Evolutionary conservation across 2,113 vertebrate genomes (phyloP), one percentile per base, ranked within the genome.

Genomic region (Corvus hawaiiensis): DNA sequence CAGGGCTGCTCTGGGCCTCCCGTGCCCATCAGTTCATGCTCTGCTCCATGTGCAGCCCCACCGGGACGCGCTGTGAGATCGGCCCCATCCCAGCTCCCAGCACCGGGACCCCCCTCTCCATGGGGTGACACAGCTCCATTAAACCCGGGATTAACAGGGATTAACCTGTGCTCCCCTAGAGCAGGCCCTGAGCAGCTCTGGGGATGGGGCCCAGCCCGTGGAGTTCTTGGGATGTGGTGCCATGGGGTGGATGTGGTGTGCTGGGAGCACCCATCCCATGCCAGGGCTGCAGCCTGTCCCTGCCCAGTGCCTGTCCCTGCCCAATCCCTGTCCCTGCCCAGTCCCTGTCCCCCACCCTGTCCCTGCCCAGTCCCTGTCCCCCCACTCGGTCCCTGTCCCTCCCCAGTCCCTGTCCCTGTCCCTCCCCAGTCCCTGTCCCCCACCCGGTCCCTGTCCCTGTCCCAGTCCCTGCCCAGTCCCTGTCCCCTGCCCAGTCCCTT

Each of bases 31-130:
- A 64, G 62, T 20, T 89, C 94, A 27, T 66, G 68, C 75, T 71
- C 92, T 44, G 16, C 83, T 75, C 75, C 89, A 32, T 39, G 66
- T 82, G 83, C 80, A 82, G 66, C 28, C 10, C 69, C 2, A 0
- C 5, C 10, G 4, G 64, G 55, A 11, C 20, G 7, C 0, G 6
- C 61, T 82, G 89, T 69, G 79, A 81, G 83, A 62, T 69, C 7
- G 0, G 55, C 74, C 66, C 62, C 37, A 4, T 62, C n/a, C 69
- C 20, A 16, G 46, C 77, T 37, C 59, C 1, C 21, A 44, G 58
- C 22, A 4, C 61, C 24, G 15, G 2, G 49, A n/a, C 27, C n/a
- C 66, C 66, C 73, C 2, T 0, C 32, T 5, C 51, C 2, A 0
- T 4, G 27, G 55, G 37, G 17, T n/a, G 2, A 13, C 13, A 32